These are phyloP conservation scores for Bagarius yarrelli DNA, from an alignment of 2,113 vertebrate genomes.

Conservation along the genomic window DNA sequence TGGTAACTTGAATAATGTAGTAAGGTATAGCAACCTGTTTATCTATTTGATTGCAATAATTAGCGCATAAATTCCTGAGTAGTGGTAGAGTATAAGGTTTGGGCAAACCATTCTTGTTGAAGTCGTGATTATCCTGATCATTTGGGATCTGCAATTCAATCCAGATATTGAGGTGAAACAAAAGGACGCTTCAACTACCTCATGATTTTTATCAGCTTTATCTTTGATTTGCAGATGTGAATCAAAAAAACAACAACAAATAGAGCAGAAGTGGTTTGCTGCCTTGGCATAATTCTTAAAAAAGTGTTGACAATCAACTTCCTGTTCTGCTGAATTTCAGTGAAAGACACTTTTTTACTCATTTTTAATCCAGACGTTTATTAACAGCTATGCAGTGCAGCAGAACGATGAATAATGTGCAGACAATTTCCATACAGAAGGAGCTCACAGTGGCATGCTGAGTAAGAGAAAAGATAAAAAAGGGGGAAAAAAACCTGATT, in stretches of 20 bases:
- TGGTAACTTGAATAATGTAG: background rate
- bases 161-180: background rate
- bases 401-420: conserved; percentile 8
- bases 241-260: conserved; percentile 13
- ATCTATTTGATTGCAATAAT: background rate
- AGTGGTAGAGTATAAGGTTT: background rate
- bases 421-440: conserved; percentile 15
- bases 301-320: conserved; percentile 62
- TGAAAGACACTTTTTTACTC: conserved; percentile 40
- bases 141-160: background rate
- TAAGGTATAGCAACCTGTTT: background rate
- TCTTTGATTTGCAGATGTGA: conserved; percentile 6
- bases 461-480: conserved; percentile 25
- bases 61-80: background rate
- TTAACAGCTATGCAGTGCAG: conserved; percentile 20
- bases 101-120: background rate
- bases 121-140: background rate
- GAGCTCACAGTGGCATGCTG: background rate
- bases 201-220: background rate
- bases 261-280: conserved; percentile 38
- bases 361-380: conserved; percentile 51
- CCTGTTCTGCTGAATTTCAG: conserved; percentile 51
- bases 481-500: background rate
- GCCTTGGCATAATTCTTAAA: conserved; percentile 50
- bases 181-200: background rate